Evolutionary conservation across 2,888 invertebrate species (phyloP).

Genomic region (Hoplodrina blanda): DNA sequence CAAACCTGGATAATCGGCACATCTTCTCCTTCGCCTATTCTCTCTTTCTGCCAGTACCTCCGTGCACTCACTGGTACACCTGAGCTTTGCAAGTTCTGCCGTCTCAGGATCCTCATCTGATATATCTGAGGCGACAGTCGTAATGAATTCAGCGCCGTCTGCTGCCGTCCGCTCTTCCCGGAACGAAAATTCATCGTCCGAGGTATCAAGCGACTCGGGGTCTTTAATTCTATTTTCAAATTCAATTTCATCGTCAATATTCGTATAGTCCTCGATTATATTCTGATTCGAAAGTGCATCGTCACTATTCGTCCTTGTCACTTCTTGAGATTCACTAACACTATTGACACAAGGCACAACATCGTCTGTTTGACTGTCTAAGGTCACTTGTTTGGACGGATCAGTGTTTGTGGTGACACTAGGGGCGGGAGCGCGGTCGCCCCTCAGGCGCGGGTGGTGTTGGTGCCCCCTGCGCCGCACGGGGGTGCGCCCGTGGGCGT

Average conservation of each 20-base stretch:
- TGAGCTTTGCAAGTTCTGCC: conserved; percentile 95
- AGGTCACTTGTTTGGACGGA: conserved; percentile 89
- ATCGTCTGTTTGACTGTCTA: conserved; percentile 85
- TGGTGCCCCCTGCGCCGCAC: conserved; percentile 93
- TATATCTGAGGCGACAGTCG: conserved; percentile 77
- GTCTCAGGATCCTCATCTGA: conserved; percentile 94
- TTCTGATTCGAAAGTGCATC: conserved; percentile 90
- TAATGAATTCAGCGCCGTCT: conserved; percentile 85
- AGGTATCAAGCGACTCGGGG: conserved; percentile 79
- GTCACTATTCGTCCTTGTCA: conserved; percentile 90
- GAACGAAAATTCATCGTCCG: conserved; percentile 86
- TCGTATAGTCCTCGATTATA: conserved; percentile 79
- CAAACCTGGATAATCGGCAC: conserved; percentile 97
- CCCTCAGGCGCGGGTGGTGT: conserved; percentile 93
- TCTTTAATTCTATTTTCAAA: conserved; percentile 79
- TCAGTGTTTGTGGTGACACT: conserved; percentile 74
- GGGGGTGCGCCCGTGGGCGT: conserved; percentile 91
- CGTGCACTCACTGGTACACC: conserved; percentile 97
- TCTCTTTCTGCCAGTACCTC: conserved; percentile 97
- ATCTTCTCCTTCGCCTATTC: conserved; percentile 93
- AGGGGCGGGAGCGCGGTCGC: conserved; percentile 90
- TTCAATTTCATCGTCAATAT: conserved; percentile 84
- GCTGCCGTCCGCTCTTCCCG: conserved; percentile 86
- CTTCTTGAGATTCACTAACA: conserved; percentile 90
- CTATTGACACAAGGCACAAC: conserved; percentile 90